Conservation (phyloP, 2,888 invertebrate species). For the Tenthredo amoena region DNA sequence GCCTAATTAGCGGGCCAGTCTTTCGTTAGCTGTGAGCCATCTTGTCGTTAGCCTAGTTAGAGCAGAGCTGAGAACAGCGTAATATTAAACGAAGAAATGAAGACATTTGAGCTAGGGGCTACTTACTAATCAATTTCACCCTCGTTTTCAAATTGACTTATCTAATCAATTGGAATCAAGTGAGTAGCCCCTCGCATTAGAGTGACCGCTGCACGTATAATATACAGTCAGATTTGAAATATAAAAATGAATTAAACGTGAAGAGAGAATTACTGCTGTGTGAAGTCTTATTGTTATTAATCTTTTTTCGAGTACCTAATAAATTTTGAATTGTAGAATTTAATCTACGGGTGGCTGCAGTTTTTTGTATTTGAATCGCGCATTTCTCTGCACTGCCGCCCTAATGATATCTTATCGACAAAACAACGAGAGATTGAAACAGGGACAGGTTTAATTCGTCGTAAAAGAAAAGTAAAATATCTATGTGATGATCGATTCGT, state of each 20-base stretch:
- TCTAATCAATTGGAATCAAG: neutral
- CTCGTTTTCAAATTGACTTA: neutral
- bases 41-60: constrained; percentile 42
- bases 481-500: neutral
- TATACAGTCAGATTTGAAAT: neutral
- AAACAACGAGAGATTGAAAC: constrained; percentile 43
- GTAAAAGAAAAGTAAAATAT: constrained; percentile 36
- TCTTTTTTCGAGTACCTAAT: neutral
- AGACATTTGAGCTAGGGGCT: neutral
- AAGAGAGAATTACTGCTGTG: neutral
- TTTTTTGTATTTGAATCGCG: constrained; percentile 1
- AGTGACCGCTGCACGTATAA: neutral
- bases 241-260: neutral
- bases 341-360: constrained; percentile 1
- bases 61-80: constrained; percentile 35
- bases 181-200: neutral
- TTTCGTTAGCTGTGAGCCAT: constrained; percentile 41
- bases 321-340: neutral
- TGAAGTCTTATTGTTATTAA: constrained; percentile 10
- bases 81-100: neutral
- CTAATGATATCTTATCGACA: constrained; percentile 33
- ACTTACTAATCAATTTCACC: neutral
- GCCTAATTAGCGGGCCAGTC: constrained; percentile 31
- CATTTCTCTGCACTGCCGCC: neutral
- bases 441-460: neutral